Conservation (phyloP, 2,888 invertebrate genomes). For the Andrena hattorfiana region DNA sequence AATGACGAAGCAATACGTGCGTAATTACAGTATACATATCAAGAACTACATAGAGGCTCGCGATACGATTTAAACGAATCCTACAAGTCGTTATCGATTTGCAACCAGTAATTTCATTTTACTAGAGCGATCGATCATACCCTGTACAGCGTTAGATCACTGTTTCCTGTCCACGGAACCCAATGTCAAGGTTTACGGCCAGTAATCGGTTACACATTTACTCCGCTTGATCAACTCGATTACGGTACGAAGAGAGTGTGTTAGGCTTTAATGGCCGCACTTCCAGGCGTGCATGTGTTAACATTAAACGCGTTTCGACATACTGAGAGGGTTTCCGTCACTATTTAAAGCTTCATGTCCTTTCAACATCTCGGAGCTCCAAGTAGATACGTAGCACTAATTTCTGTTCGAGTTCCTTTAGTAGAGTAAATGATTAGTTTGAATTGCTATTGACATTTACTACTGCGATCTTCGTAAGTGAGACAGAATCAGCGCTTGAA, state of each 20-base stretch:
- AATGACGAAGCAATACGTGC: background rate
- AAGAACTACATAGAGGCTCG: background rate
- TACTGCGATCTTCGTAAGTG: too few relatives aligned
- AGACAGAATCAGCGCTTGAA: too few relatives aligned
- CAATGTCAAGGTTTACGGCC: constrained; percentile 50
- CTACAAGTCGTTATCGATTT: background rate
- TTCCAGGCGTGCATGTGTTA: constrained; percentile 5
- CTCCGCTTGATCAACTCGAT: constrained; percentile 36
- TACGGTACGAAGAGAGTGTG: constrained; percentile 21
- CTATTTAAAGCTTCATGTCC: background rate
- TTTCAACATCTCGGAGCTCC: too few relatives aligned
- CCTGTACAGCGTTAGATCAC: background rate
- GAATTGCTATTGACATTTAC: too few relatives aligned
- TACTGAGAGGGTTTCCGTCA: background rate
- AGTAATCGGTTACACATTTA: constrained; percentile 60
- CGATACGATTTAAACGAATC: background rate
- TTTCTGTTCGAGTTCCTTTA: too few relatives aligned
- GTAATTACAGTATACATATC: background rate
- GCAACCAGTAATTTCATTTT: background rate
- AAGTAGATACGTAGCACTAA: too few relatives aligned
- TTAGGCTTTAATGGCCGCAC: constrained; percentile 8
- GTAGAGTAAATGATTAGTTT: too few relatives aligned
- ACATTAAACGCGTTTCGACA: background rate
- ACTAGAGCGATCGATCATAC: background rate
- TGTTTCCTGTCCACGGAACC: constrained; percentile 37